Evolutionary conservation across 2,888 invertebrate genomes (phyloP), one percentile per base, ranked within the genome.

Genomic region (Masnerella sp.): DNA sequence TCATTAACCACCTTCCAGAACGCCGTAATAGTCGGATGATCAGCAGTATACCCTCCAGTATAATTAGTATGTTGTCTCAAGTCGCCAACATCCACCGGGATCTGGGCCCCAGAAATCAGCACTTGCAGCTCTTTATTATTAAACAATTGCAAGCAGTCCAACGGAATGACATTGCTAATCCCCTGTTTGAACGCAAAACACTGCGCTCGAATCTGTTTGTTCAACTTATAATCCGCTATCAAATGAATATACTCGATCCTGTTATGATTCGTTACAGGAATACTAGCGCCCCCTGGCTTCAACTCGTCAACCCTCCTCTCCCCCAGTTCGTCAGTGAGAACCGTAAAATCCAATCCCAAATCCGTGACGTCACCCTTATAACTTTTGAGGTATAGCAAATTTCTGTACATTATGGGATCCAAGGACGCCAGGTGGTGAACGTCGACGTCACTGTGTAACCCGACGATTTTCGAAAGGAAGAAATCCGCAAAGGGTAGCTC

Each of bases 401-500:
- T 98, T 77, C 95, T 92, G 88, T 98, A 97, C 83, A 99, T 89
- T 30, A 94, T 93, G 0, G 96, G 96, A 90, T 99, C 99, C 1
- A 99, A 89, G 0, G 97, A 97, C 5, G 96, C 95, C 76, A 99
- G 88, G 84, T 98, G 96, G 89, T 98, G 97, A 43, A 97, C 94
- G 82, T 96, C 96, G 0, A 96, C 93, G 51, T 92, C 92, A 9
- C 92, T 91, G 58, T 91, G 90, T 81, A 94, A 93, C 0, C 95
- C 94, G 22, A 96, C 91, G 42, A 96, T 89, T 88, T 96, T 95
- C 0, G 96, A 95, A 17, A 99, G 89, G 88, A 99, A 99, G 88
- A 99, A 99, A 82, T 96, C 96, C 1, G 99, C 98, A 79, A 99
- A 91, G 0, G 98, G 98, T 28, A 99, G 88, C 86, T 99, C 99